phyloP scores from a whole-genome alignment of 2,113 vertebrate genomes.

The Calidris pygmaea region DNA sequence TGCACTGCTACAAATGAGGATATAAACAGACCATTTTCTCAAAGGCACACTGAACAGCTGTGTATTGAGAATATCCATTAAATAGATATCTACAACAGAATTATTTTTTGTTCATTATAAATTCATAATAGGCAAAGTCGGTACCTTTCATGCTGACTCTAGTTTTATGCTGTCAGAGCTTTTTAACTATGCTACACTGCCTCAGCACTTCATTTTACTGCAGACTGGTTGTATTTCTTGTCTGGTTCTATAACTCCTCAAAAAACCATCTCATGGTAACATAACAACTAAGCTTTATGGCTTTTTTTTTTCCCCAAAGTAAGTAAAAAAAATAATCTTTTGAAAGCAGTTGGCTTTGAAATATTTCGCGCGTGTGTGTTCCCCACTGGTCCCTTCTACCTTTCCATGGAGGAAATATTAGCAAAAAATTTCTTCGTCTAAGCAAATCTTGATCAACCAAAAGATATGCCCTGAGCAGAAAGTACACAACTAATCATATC shows the following conservation, averaged over 20 bases:
- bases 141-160: not conserved
- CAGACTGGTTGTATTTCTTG: not conserved
- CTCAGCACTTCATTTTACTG: not conserved
- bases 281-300: not conserved
- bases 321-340: not conserved
- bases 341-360: not conserved
- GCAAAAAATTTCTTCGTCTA: not conserved
- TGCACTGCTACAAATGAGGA: not conserved
- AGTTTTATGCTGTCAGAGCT: slow-evolving; percentile 5
- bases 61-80: not conserved
- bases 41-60: not conserved
- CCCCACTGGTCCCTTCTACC: not conserved
- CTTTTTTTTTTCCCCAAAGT: not conserved
- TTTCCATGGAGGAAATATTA: not conserved
- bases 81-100: slow-evolving; percentile 1
- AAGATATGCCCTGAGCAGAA: not conserved
- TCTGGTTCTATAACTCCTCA: not conserved
- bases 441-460: not conserved
- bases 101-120: slow-evolving; percentile 37
- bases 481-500: not conserved
- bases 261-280: not conserved
- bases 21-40: not conserved
- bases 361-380: not conserved
- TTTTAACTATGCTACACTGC: slow-evolving; percentile 10
- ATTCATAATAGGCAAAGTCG: not conserved